Base-by-base conservation (phyloP, 2,888 invertebrate species). In the Pyrrhia umbra region DNA sequence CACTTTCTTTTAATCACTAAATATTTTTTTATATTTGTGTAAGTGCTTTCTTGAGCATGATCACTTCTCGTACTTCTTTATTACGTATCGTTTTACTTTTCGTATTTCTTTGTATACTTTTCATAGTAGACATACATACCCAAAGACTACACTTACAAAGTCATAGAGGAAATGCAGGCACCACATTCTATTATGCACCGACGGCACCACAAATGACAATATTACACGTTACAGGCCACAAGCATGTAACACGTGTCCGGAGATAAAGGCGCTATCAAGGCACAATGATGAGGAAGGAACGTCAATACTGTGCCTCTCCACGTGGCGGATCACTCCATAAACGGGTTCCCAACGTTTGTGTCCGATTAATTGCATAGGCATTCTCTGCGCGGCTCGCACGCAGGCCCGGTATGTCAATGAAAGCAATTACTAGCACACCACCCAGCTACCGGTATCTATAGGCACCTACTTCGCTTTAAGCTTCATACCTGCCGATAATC, bases 281-380 rank as follows among this genome's bases (percentile, higher is more conserved):
- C 18, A 80, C 68, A 71, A 70, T 65, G 72, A 76, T 69, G 69
- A 62, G 73, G 68, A 60, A 66, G 74, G 80, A 60, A 77, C 68
- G 77, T 65, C 75, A 71, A 77, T 71, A 77, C 68, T 66, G 71
- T 75, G 47, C 60, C 73, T 50, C 65, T 69, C 55, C 60, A 64
- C 63, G 74, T 70, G 72, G 68, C 57, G 67, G 68, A 81, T 80
- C 77, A 76, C 74, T 82, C 80, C 68, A 83, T 88, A 87, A 88
- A 85, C 87, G 80, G 84, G 86, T 86, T 88, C 84, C 84, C 80
- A 79, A 83, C 88, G 89, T 85, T 88, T 88, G 89, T 89, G 87
- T 88, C 85, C 84, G 86, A 91, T 92, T 94, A 93, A 93, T 94
- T 92, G 92, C 88, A 81, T 81, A 85, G 84, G 87, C 91, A 93